phyloP scores from a whole-genome alignment of 2,888 invertebrate genomes.

The Dynastes maya region DNA sequence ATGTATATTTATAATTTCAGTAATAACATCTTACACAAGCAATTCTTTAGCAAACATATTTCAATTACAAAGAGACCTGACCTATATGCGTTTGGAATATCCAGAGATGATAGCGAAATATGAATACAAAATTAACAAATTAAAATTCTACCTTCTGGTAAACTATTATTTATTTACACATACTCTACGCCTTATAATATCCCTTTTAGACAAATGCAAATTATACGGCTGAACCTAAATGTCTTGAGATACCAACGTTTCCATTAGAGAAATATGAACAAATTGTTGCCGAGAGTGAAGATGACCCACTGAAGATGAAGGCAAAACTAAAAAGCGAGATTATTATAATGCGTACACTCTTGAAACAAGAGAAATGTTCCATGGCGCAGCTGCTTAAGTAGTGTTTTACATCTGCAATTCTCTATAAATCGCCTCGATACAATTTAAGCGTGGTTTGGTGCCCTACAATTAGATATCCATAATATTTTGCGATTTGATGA shows the following conservation, averaged over 20 bases:
- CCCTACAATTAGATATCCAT: conserved; percentile 60
- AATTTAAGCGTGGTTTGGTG: conserved; percentile 67
- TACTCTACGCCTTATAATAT: background rate
- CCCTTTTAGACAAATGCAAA: conserved; percentile 20
- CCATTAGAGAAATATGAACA: conserved; percentile 18
- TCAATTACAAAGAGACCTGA: conserved; percentile 6
- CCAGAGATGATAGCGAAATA: background rate
- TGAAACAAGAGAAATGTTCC: conserved; percentile 7
- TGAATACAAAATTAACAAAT: conserved; percentile 16
- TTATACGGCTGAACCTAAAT: conserved; percentile 9
- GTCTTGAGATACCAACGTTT: conserved; percentile 15
- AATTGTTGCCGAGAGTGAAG: background rate
- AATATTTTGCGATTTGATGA: background rate
- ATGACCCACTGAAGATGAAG: background rate
- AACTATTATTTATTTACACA: background rate
- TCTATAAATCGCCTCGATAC: conserved; percentile 66
- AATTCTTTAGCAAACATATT: background rate
- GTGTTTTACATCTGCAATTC: conserved; percentile 50
- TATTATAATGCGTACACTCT: conserved; percentile 15
- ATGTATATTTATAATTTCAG: no score
- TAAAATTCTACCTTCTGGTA: conserved; percentile 3
- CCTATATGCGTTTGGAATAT: background rate
- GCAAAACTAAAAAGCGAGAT: conserved; percentile 26
- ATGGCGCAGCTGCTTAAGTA: background rate
- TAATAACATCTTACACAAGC: no score